These are phyloP conservation scores for Bufo gargarizans DNA, from an alignment of 2,113 vertebrate species.

Conservation along the genomic window DNA sequence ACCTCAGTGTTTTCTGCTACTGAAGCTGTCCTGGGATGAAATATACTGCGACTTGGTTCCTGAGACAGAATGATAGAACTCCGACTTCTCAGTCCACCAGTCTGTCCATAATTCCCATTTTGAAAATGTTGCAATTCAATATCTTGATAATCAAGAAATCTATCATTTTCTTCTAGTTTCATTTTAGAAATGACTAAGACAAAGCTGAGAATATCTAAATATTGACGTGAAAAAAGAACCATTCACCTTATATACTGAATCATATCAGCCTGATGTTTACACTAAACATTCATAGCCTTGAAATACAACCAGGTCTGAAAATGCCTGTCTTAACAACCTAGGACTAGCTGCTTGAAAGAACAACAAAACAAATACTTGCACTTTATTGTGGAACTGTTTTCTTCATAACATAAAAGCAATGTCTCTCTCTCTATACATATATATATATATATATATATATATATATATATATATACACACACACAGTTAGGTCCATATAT, in stretches of 20 bases:
- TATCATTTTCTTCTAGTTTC: constrained; percentile 15
- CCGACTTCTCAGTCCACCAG: constrained; percentile 33
- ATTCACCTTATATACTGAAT: constrained; percentile 4
- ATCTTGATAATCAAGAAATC: background rate
- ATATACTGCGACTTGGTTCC: constrained; percentile 59
- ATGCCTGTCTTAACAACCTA: background rate
- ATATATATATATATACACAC: too few species aligned
- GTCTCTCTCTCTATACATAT: background rate
- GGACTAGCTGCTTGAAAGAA: background rate
- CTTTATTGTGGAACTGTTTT: background rate
- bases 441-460: too few species aligned
- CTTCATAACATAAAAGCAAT: background rate
- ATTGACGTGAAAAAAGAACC: background rate
- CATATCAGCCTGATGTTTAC: background rate
- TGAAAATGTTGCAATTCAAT: background rate
- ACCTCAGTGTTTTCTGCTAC: background rate
- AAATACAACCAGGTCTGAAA: background rate
- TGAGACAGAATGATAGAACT: constrained; percentile 43
- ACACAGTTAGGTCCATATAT: too few species aligned
- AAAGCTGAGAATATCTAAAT: background rate
- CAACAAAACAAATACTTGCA: background rate
- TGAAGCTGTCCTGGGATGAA: constrained; percentile 52
- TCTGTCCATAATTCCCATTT: background rate
- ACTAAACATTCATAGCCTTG: constrained; percentile 1
- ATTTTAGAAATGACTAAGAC: constrained; percentile 1